phyloP scores from a whole-genome alignment of 2,888 invertebrate genomes.

The Mayetiola destructor region DNA sequence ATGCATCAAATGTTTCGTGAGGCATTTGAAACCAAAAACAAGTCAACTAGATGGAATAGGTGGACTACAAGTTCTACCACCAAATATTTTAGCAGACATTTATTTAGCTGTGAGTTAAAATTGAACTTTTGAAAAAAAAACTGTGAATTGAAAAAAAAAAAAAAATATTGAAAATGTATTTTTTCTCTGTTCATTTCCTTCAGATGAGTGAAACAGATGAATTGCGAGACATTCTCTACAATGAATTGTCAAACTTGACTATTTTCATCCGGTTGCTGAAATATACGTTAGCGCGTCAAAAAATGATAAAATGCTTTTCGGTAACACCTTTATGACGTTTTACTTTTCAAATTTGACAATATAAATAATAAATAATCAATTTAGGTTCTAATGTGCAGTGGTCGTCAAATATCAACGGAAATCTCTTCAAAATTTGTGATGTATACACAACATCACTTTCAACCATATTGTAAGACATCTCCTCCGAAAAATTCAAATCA shows the following conservation, averaged over 20 bases:
- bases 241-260: conserved; percentile 29
- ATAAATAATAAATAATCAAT: no score
- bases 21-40: conserved; percentile 29
- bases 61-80: conserved; percentile 29
- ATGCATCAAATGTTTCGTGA: conserved; percentile 27
- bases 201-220: conserved; percentile 8
- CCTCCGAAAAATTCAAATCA: conserved; percentile 6
- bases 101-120: conserved; percentile 30
- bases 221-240: conserved; percentile 25
- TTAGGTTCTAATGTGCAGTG: conserved; percentile 26
- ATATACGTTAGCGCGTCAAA: conserved; percentile 28
- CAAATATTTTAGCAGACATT: conserved; percentile 31
- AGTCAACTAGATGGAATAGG: conserved; percentile 27
- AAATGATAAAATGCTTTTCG: conserved; percentile 30
- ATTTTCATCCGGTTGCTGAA: conserved; percentile 30
- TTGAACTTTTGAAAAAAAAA: no score
- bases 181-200: background rate
- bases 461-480: background rate
- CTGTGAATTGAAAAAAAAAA: conserved; percentile 1
- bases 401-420: conserved; percentile 26
- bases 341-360: background rate
- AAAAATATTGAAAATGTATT: no score
- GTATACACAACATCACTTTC: conserved; percentile 1
- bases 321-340: conserved; percentile 15
- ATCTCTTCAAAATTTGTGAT: conserved; percentile 24